phyloP scores from a whole-genome alignment of 2,888 invertebrate genomes.

The Marronus borbonicus region DNA sequence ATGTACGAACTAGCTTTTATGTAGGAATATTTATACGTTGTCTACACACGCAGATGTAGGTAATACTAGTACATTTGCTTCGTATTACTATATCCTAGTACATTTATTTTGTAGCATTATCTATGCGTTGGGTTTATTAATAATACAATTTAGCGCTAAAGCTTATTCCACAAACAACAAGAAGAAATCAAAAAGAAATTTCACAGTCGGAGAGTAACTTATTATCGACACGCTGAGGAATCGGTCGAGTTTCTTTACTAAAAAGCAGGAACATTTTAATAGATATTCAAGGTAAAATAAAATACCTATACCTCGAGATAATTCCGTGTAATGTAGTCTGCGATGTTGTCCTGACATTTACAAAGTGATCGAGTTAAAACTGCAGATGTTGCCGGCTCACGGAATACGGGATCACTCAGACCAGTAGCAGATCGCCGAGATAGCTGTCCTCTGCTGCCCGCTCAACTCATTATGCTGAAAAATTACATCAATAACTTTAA shows the following conservation, averaged over 20 bases:
- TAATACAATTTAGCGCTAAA: too few species aligned
- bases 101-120: too few species aligned
- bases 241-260: slow-evolving; percentile 37
- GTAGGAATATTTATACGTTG: too few species aligned
- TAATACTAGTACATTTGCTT: too few species aligned
- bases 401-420: slow-evolving; percentile 59
- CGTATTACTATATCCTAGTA: too few species aligned
- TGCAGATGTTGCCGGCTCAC: slow-evolving; percentile 58
- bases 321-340: slow-evolving; percentile 65
- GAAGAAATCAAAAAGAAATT: not conserved
- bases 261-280: slow-evolving; percentile 45
- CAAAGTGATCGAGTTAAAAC: slow-evolving; percentile 64
- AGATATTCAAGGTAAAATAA: slow-evolving; percentile 51
- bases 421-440: slow-evolving; percentile 65
- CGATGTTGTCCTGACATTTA: slow-evolving; percentile 66
- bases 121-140: too few species aligned
- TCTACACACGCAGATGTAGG: too few species aligned
- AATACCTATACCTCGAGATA: slow-evolving; percentile 61
- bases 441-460: slow-evolving; percentile 57
- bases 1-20: too few species aligned
- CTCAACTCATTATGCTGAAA: slow-evolving; percentile 65
- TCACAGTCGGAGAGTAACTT: too few species aligned
- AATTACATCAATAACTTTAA: slow-evolving; percentile 64
- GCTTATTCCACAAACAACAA: not conserved
- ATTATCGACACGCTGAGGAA: slow-evolving; percentile 25